Percentiles rank a stretch among this genome's conserved stretches.
phyloP scores from a whole-genome alignment of 2,888 invertebrate genomes.

The Physocephala rufipes region DNA sequence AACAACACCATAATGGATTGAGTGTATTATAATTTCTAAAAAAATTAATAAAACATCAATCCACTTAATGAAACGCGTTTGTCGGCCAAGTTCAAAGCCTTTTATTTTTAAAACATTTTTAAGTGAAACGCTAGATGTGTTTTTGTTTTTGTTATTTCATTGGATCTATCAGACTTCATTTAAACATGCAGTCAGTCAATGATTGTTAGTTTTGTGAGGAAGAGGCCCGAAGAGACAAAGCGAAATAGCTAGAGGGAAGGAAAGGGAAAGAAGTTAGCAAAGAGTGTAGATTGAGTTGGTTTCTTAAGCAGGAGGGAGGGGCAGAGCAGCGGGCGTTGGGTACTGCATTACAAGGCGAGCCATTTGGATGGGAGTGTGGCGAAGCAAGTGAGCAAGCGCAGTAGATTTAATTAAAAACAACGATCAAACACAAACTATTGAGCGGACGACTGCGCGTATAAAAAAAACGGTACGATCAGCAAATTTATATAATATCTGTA shows the following conservation, averaged over 20 bases:
- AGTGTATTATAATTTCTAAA: constrained; percentile 39
- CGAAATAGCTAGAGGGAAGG: neutral
- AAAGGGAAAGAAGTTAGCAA: neutral
- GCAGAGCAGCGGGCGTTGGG: constrained; percentile 29
- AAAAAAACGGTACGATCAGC: constrained; percentile 39
- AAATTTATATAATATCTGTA: constrained; percentile 6
- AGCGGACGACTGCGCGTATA: constrained; percentile 15
- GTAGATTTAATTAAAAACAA: constrained; percentile 60
- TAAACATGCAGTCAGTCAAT: constrained; percentile 42
- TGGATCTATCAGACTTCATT: neutral
- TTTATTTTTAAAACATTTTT: constrained; percentile 26
- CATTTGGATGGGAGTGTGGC: neutral
- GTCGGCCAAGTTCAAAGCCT: constrained; percentile 62
- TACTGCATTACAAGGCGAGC: neutral
- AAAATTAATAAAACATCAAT: constrained; percentile 65
- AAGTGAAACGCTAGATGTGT: constrained; percentile 1
- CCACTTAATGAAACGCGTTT: constrained; percentile 58
- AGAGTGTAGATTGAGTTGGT: too few relatives aligned
- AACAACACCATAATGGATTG: constrained; percentile 1
- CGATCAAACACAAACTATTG: too few relatives aligned
- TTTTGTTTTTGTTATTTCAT: neutral
- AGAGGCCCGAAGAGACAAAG: constrained; percentile 22
- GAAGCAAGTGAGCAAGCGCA: constrained; percentile 56
- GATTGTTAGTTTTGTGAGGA: constrained; percentile 17
- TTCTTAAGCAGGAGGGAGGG: neutral